phyloP scores from a whole-genome alignment of 2,113 vertebrate species.

The Polyodon spathula region DNA sequence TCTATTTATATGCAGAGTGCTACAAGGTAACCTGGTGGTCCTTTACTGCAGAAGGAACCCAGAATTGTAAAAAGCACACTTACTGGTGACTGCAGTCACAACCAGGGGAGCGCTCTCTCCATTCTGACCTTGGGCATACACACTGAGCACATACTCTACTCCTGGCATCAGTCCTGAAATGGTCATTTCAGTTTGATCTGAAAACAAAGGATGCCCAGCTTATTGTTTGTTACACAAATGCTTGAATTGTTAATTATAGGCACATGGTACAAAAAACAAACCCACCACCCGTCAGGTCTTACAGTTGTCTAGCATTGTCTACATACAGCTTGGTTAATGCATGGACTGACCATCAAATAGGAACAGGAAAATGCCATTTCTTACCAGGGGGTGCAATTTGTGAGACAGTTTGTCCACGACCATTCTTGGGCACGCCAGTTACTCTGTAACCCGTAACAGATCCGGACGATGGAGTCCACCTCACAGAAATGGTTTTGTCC shows the following conservation, averaged over 20 bases:
- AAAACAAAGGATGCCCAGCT: slow-evolving; percentile 12
- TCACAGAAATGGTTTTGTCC: slow-evolving; percentile 80
- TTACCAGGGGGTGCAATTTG: slow-evolving; percentile 80
- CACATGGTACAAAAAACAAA: too few relatives aligned
- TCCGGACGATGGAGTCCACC: slow-evolving; percentile 79
- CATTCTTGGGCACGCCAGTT: slow-evolving; percentile 73
- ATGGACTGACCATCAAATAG: too few relatives aligned
- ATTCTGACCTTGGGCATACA: slow-evolving; percentile 70
- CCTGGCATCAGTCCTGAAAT: slow-evolving; percentile 88
- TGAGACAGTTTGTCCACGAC: slow-evolving; percentile 63
- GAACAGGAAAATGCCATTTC: too few relatives aligned
- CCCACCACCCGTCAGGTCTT: too few relatives aligned
- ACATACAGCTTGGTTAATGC: too few relatives aligned
- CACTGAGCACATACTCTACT: slow-evolving; percentile 76
- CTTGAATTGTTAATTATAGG: too few relatives aligned
- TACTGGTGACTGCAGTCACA: slow-evolving; percentile 79
- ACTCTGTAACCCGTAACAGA: slow-evolving; percentile 84
- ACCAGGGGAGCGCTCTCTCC: slow-evolving; percentile 82
- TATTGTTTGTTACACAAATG: too few relatives aligned
- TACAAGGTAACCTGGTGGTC: too few relatives aligned
- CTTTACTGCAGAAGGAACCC: too few relatives aligned
- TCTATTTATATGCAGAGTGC: too few relatives aligned
- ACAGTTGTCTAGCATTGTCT: too few relatives aligned
- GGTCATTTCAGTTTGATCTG: slow-evolving; percentile 87
- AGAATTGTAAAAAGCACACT: slow-evolving; percentile 33